Percentiles rank a stretch among this genome's conserved stretches.
These are phyloP conservation scores for Ptychadena robeensis DNA, from an alignment of 2,797 vertebrate species.

Conservation along the genomic window DNA sequence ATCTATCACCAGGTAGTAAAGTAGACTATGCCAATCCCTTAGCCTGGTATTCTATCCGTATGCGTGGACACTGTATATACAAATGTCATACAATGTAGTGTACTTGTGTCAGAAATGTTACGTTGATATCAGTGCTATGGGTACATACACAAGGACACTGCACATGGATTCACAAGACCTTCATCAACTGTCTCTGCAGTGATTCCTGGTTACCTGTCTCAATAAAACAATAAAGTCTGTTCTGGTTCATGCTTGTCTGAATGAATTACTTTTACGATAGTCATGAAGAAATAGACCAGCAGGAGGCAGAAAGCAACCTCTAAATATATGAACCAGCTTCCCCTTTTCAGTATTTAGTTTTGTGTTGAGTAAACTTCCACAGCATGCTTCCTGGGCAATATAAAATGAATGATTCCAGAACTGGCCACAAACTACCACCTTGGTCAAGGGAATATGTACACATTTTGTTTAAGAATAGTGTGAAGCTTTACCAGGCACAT, in stretches of 20 bases:
- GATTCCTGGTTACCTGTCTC: conserved; percentile 32
- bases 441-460: too few relatives aligned
- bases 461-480: too few relatives aligned
- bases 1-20: conserved; percentile 25
- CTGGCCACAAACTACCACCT: too few relatives aligned
- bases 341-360: background rate
- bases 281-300: conserved; percentile 7
- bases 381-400: too few relatives aligned
- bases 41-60: conserved; percentile 17
- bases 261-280: background rate
- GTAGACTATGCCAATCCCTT: conserved; percentile 6
- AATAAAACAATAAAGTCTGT: conserved; percentile 40
- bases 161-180: conserved; percentile 28
- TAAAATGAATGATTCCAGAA: too few relatives aligned
- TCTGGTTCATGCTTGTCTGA: conserved; percentile 7
- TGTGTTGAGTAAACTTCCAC: background rate
- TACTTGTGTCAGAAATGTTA: conserved; percentile 35
- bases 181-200: conserved; percentile 29
- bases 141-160: conserved; percentile 11
- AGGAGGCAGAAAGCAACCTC: conserved; percentile 25
- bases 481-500: too few relatives aligned
- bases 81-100: conserved; percentile 24
- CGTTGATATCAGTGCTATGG: conserved; percentile 11
- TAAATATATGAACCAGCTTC: background rate
- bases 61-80: conserved; percentile 31